These are phyloP conservation scores for Latrodectus geometricus DNA, from an alignment of 1,140 invertebrate genomes.

Conservation along the genomic window DNA sequence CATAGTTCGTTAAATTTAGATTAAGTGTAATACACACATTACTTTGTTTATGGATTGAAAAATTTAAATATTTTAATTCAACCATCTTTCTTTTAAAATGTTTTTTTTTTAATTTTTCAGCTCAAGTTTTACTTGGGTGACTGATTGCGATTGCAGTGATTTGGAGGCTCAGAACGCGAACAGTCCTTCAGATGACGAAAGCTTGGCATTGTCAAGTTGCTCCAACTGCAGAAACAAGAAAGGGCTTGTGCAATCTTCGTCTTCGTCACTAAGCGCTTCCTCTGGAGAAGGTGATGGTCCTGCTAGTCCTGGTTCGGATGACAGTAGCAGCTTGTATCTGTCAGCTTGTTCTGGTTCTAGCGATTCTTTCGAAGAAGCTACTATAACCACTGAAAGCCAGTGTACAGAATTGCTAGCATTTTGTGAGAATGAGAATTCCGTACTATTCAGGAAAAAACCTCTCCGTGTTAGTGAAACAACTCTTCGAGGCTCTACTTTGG, in stretches of 20 bases:
- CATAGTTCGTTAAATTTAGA: no score
- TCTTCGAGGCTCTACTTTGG: slow-evolving; percentile 23
- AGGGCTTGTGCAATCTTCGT: background rate
- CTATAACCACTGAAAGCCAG: background rate
- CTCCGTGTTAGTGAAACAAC: slow-evolving; percentile 26
- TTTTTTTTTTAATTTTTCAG: slow-evolving; percentile 22
- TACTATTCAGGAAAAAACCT: background rate
- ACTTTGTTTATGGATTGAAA: no score
- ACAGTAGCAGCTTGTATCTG: slow-evolving; percentile 48
- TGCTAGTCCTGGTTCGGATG: slow-evolving; percentile 13
- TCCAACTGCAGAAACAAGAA: slow-evolving; percentile 28
- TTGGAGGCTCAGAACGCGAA: slow-evolving; percentile 20
- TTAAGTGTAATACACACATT: no score
- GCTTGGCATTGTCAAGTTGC: slow-evolving; percentile 17
- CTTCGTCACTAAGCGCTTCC: slow-evolving; percentile 27
- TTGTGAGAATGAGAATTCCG: background rate
- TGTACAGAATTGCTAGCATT: no score
- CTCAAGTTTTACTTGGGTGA: slow-evolving; percentile 60
- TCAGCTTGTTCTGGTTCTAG: slow-evolving; percentile 53
- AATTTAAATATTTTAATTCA: background rate
- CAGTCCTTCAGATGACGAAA: slow-evolving; percentile 20
- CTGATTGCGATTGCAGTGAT: slow-evolving; percentile 60
- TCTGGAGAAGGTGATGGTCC: slow-evolving; percentile 9
- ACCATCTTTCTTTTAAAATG: background rate
- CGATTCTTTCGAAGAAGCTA: slow-evolving; percentile 51